Evolutionary conservation across 2,113 vertebrate genomes (phyloP).

Genomic region (Panurus biarmicus): DNA sequence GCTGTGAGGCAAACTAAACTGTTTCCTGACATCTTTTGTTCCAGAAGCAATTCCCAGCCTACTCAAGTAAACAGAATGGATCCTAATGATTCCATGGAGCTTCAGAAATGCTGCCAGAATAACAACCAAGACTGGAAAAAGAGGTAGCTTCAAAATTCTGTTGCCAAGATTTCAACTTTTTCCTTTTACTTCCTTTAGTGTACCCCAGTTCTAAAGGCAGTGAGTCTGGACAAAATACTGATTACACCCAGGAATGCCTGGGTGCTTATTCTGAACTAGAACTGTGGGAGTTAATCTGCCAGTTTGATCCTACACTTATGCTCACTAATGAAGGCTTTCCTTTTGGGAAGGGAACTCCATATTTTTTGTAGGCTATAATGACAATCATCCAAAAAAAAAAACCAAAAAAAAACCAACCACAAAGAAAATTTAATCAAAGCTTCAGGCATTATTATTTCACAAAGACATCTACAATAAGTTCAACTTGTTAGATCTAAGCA

Average conservation of each 20-base stretch:
- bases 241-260: background rate
- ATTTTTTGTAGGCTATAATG: background rate
- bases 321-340: background rate
- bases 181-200: background rate
- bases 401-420: background rate
- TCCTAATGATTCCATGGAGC: background rate
- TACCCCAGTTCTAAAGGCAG: background rate
- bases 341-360: background rate
- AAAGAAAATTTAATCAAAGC: background rate
- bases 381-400: background rate
- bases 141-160: background rate
- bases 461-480: background rate
- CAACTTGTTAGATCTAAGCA: background rate
- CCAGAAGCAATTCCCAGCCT: background rate
- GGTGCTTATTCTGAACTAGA: background rate
- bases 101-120: background rate
- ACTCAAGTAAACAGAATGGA: constrained; percentile 6
- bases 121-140: background rate
- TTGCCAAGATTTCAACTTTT: background rate
- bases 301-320: background rate
- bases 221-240: background rate
- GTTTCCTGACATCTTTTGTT: constrained; percentile 34
- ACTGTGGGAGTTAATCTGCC: background rate
- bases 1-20: constrained; percentile 18
- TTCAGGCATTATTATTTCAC: background rate